Conservation (phyloP, 2,888 invertebrate species). For the Nymphalis urticae region DNA sequence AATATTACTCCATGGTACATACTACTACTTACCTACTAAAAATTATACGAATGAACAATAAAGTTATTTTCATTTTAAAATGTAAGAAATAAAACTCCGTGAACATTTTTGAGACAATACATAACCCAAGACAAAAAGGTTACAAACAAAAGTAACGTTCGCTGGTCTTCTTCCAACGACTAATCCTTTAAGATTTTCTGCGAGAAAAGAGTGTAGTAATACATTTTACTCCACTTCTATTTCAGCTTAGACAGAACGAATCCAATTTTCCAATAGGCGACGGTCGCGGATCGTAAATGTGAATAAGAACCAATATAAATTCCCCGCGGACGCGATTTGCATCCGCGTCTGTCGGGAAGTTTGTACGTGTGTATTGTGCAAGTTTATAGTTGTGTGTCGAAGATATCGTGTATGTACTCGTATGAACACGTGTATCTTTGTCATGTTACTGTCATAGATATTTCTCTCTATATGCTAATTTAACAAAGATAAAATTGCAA, state of each 20-base stretch:
- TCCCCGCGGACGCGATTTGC: slow-evolving; percentile 29
- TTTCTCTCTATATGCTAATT: neutral
- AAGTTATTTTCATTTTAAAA: neutral
- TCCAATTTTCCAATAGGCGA: slow-evolving; percentile 34
- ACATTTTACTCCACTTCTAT: slow-evolving; percentile 13
- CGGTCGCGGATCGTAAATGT: slow-evolving; percentile 10
- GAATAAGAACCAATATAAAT: slow-evolving; percentile 44
- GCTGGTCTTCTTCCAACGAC: slow-evolving; percentile 8
- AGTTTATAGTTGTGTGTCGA: neutral
- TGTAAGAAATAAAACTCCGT: neutral
- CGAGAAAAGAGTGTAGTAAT: slow-evolving; percentile 3
- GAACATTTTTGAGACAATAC: slow-evolving; percentile 11
- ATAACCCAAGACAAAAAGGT: slow-evolving; percentile 2
- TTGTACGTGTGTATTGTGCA: neutral
- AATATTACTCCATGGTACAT: too few species aligned
- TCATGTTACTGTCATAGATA: neutral
- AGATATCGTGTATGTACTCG: neutral
- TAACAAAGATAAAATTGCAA: neutral
- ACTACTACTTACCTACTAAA: too few species aligned
- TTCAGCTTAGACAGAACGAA: slow-evolving; percentile 27
- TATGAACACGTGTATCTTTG: neutral
- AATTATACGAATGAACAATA: neutral
- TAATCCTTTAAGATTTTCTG: slow-evolving; percentile 8
- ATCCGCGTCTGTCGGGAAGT: neutral
- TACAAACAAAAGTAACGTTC: slow-evolving; percentile 1